Evolutionary conservation across 2,113 vertebrate species (phyloP), one percentile per base, ranked within the genome.

Genomic region (Cettia cetti): DNA sequence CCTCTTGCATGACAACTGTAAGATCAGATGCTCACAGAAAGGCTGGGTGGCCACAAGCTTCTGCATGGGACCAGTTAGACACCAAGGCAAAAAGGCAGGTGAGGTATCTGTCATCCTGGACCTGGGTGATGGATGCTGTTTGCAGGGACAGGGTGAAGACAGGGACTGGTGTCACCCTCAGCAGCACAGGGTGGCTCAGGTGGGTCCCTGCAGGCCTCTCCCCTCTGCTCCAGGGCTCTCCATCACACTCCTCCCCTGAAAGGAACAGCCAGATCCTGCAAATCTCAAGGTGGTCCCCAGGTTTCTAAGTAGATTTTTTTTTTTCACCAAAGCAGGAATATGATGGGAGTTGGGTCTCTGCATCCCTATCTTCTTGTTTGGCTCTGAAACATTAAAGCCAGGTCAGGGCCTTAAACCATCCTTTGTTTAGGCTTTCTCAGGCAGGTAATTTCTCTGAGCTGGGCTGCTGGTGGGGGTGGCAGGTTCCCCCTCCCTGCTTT

Each of bases 1-100:
- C 49, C 17, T 64, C 15, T 75, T 1, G 0, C 22, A 64, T 53
- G 18, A 49, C 15, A 45, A 6, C 20, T 44, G 22, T 35, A 44
- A 49, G 16, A 42, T 37, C 31, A 64, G 50, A 39, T 50, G 9
- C 47, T 49, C 37, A 35, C 11, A 31, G 15, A 78, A 59, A 33
- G n/a, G 79, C 47, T 50, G 42, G 6, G 56, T 44, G 39, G 21
- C 24, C 40, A 27, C 6, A 4, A 12, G 39, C 20, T 17, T 75
- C 33, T 65, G 30, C 4, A 3, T 37, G 49, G 54, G 44, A 35
- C 6, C 30, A 21, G 27, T 0, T 39, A 61, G 74, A 27, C 11
- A 74, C 27, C 4, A 2, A 75, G 47, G 15, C 17, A 22, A 40
- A 56, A 77, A 57, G 21, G 26, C 0, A 0, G 16, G 19, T 0